A percentile compares a stretch with the other conserved stretches of the same genome.
phyloP scores from a whole-genome alignment of 2,888 invertebrate genomes.

The Drosophila sordidula region DNA sequence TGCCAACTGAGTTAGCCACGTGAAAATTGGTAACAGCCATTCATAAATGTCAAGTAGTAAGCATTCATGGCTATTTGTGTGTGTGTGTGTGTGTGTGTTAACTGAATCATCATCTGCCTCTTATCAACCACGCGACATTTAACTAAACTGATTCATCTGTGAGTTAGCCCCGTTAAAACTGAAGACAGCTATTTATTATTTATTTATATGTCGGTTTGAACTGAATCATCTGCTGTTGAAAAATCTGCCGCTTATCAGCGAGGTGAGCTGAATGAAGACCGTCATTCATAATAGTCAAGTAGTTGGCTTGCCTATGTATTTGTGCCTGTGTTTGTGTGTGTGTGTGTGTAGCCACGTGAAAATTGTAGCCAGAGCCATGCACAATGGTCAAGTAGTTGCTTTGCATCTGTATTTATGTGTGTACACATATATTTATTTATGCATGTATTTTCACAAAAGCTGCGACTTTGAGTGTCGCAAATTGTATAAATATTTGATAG shows the following conservation, averaged over 20 bases:
- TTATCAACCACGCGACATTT: no score
- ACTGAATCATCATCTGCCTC: no score
- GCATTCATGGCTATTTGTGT: no score
- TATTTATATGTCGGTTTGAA: no score
- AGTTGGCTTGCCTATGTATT: slow-evolving; percentile 1
- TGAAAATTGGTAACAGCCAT: no score
- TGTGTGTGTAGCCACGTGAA: slow-evolving; percentile 1
- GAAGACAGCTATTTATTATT: no score
- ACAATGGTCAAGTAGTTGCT: not conserved
- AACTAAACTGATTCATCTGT: slow-evolving; percentile 38
- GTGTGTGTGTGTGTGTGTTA: no score
- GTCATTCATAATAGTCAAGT: slow-evolving; percentile 2
- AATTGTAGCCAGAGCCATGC: not conserved
- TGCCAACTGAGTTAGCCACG: no score
- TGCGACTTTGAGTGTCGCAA: slow-evolving; percentile 27
- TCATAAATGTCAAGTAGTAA: no score
- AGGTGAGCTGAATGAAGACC: not conserved
- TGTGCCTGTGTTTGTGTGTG: not conserved
- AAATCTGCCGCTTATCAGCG: slow-evolving; percentile 9
- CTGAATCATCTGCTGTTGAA: slow-evolving; percentile 29
- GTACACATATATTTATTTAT: no score
- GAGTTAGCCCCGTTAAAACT: no score
- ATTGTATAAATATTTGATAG: slow-evolving; percentile 39
- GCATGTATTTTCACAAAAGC: slow-evolving; percentile 9
- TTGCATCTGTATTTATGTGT: slow-evolving; percentile 2